A percentile compares a stretch with the other conserved stretches of the same genome.
These are phyloP conservation scores for Crambe crambe DNA, from an alignment of 37 sponge, comb jelly and placozoan genomes.

Conservation along the genomic window DNA sequence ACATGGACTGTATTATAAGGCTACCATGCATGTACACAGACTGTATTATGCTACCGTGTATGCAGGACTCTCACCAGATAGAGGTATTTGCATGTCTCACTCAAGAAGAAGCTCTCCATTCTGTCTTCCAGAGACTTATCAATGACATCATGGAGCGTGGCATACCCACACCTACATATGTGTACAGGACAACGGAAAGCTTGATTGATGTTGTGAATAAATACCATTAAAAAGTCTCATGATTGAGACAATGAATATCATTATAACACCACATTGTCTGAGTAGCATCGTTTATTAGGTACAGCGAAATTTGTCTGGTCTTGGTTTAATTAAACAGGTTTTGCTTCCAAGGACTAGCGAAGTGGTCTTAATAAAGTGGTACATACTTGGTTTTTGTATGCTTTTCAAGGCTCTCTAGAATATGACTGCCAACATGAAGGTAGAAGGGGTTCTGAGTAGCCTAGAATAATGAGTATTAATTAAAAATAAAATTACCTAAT, in stretches of 20 bases:
- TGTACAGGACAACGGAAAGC: too few species aligned
- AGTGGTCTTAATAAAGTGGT: too few species aligned
- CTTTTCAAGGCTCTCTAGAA: slow-evolving; percentile 80
- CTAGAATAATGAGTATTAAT: slow-evolving; percentile 8
- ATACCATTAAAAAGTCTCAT: not conserved
- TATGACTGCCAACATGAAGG: slow-evolving; percentile 90
- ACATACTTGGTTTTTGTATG: slow-evolving; percentile 72
- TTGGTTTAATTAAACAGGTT: too few species aligned
- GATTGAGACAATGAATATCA: too few species aligned
- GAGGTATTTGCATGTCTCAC: slow-evolving; percentile 97
- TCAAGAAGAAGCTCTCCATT: slow-evolving; percentile 99
- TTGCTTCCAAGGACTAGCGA: too few species aligned
- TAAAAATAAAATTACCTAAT: not conserved
- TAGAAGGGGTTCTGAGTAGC: slow-evolving; percentile 97
- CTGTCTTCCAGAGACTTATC: slow-evolving; percentile 90
- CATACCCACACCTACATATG: slow-evolving; percentile 96
- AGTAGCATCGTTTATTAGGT: too few species aligned
- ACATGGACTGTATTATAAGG: too few species aligned
- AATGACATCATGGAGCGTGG: slow-evolving; percentile 93
- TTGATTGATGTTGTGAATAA: too few species aligned
- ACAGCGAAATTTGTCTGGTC: too few species aligned
- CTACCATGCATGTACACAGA: too few species aligned
- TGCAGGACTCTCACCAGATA: slow-evolving; percentile 86
- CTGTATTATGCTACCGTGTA: too few species aligned
- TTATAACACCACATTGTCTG: too few species aligned